These are phyloP conservation scores for Rhegmatorhina hoffmannsi DNA, from an alignment of 2,113 vertebrate species.

Conservation along the genomic window DNA sequence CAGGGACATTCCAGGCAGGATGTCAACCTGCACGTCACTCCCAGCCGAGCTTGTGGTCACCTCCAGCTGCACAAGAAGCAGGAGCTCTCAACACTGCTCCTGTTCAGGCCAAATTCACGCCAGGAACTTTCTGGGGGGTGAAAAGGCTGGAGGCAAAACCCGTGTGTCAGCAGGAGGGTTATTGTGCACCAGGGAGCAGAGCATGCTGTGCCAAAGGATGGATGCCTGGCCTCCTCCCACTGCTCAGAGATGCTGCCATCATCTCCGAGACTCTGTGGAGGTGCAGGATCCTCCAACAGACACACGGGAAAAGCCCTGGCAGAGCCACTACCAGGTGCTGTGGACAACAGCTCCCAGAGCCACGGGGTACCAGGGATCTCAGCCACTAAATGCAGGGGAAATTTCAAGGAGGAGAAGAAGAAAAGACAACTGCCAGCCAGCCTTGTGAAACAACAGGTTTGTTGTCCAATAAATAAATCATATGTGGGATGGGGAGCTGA, in stretches of 20 bases:
- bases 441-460: background rate
- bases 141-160: background rate
- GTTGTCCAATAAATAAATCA: background rate
- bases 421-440: background rate
- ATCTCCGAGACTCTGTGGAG: rapidly evolving
- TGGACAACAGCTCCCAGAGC: background rate
- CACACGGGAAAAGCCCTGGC: background rate
- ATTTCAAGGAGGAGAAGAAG: background rate
- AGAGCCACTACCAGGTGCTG: background rate
- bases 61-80: background rate
- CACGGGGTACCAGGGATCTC: rapidly evolving
- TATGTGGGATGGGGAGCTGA: background rate
- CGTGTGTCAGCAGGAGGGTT: background rate
- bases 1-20: rapidly evolving
- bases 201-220: rapidly evolving
- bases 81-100: background rate
- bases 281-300: background rate
- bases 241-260: background rate
- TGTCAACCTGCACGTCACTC: background rate
- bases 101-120: background rate
- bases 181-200: background rate
- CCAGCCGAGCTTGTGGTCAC: rapidly evolving
- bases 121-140: rapidly evolving
- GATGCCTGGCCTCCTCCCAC: background rate
- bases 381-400: background rate